Conservation (phyloP, 2,797 vertebrate genomes). For the Sebastes goodei region DNA sequence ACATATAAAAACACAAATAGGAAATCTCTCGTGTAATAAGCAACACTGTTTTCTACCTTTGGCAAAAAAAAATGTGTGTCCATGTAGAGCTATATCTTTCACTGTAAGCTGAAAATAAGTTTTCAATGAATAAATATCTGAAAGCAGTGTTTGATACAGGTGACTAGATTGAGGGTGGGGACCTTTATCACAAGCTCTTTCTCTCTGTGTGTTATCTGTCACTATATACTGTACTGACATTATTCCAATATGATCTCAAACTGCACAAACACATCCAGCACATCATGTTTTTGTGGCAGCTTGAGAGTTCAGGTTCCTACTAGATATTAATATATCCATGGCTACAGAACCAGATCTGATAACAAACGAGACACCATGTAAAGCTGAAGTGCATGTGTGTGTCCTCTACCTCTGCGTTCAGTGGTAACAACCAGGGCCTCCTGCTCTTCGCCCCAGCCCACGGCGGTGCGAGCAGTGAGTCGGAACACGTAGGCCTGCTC, state of each 20-base stretch:
- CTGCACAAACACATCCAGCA: neutral
- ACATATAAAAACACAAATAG: too few relatives aligned
- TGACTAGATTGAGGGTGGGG: neutral
- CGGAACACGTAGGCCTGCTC: slow-evolving; percentile 92
- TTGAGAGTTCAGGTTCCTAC: neutral
- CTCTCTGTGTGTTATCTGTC: neutral
- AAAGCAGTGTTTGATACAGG: neutral
- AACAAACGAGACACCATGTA: neutral
- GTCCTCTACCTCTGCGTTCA: slow-evolving; percentile 89
- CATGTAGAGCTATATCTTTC: neutral
- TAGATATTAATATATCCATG: neutral
- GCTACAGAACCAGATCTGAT: neutral
- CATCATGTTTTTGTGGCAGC: neutral
- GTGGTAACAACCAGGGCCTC: slow-evolving; percentile 94
- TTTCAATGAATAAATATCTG: neutral
- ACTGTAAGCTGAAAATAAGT: neutral
- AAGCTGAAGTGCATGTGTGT: neutral
- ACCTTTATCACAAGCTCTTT: neutral
- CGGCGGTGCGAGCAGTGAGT: slow-evolving; percentile 90
- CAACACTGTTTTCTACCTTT: neutral
- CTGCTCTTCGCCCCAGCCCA: slow-evolving; percentile 91
- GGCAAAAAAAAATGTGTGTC: neutral
- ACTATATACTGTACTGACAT: neutral
- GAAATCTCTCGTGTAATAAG: too few relatives aligned
- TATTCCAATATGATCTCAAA: neutral